Percentiles rank a stretch among this genome's conserved stretches.
Evolutionary conservation across 2,888 invertebrate species (phyloP).

Genomic region (Aquatica leii): DNA sequence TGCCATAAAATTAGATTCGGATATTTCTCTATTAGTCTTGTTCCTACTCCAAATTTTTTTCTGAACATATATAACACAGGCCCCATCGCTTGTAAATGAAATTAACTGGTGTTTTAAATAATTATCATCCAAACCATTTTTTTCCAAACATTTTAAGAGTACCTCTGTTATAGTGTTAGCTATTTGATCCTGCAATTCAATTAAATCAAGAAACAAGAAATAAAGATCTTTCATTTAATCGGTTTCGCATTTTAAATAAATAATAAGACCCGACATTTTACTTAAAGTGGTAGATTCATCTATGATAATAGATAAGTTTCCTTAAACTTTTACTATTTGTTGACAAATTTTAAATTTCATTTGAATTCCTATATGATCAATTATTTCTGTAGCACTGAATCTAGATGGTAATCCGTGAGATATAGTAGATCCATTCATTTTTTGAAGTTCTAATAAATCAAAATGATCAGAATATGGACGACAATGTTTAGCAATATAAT

Average conservation of each 20-base stretch:
- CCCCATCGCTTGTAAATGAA: conserved; percentile 11
- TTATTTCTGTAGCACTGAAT: too few species aligned
- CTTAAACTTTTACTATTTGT: not conserved
- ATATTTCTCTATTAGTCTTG: conserved; percentile 5
- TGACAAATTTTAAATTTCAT: too few species aligned
- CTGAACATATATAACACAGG: conserved; percentile 12
- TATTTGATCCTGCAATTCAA: conserved; percentile 12
- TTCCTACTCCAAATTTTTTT: conserved; percentile 10
- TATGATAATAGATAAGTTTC: conserved; percentile 12
- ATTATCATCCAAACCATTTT: conserved; percentile 12
- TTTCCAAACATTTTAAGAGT: conserved; percentile 8
- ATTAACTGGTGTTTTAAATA: conserved; percentile 13
- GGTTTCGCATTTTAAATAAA: conserved; percentile 16
- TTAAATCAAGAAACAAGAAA: conserved; percentile 9
- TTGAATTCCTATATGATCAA: too few species aligned
- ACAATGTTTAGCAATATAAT: too few species aligned
- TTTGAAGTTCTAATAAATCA: too few species aligned
- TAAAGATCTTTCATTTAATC: conserved; percentile 4
- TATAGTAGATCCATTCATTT: too few species aligned
- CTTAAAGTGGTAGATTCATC: too few species aligned
- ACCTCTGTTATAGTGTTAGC: conserved; percentile 1
- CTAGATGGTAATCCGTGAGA: too few species aligned
- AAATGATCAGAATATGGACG: too few species aligned
- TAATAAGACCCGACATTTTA: conserved; percentile 3
- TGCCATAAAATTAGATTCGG: conserved; percentile 2